Evolutionary conservation across 2,888 invertebrate genomes (phyloP).

Genomic region (Geophilus truncorum): DNA sequence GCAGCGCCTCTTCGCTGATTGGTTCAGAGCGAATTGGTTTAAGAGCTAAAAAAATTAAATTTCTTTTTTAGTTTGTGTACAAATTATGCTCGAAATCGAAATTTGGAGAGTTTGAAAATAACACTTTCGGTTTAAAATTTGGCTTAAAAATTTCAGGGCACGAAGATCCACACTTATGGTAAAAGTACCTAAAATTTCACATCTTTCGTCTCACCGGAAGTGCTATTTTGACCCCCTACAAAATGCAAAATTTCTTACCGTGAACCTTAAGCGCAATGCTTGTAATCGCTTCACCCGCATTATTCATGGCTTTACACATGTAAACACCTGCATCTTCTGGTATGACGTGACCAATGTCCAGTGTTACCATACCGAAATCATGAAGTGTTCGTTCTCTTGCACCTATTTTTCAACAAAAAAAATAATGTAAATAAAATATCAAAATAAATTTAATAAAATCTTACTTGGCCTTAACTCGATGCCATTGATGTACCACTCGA

Average conservation of each 20-base stretch:
- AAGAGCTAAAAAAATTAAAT: conserved; percentile 38
- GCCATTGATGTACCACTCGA: conserved; percentile 95
- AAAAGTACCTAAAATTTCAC: too few relatives aligned
- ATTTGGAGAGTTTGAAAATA: too few relatives aligned
- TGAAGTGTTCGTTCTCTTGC: conserved; percentile 85
- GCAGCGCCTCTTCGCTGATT: conserved; percentile 85
- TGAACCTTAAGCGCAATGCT: conserved; percentile 85
- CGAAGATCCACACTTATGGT: too few relatives aligned
- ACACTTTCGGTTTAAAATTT: background rate
- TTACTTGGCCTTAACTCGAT: conserved; percentile 84
- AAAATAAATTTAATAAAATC: too few relatives aligned
- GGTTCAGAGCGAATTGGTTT: conserved; percentile 71
- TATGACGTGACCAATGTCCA: conserved; percentile 83
- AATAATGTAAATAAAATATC: background rate
- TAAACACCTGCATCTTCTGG: conserved; percentile 87
- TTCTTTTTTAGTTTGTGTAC: too few relatives aligned
- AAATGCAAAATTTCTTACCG: conserved; percentile 53
- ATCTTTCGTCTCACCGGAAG: too few relatives aligned
- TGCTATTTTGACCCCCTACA: too few relatives aligned
- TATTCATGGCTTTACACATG: conserved; percentile 89
- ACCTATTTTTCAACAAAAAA: conserved; percentile 52
- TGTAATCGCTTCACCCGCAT: conserved; percentile 88
- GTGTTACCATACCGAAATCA: conserved; percentile 89
- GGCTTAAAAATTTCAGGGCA: too few relatives aligned
- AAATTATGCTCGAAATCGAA: too few relatives aligned